phyloP scores from a whole-genome alignment of 2,888 invertebrate species.

The Andrena bucephala region DNA sequence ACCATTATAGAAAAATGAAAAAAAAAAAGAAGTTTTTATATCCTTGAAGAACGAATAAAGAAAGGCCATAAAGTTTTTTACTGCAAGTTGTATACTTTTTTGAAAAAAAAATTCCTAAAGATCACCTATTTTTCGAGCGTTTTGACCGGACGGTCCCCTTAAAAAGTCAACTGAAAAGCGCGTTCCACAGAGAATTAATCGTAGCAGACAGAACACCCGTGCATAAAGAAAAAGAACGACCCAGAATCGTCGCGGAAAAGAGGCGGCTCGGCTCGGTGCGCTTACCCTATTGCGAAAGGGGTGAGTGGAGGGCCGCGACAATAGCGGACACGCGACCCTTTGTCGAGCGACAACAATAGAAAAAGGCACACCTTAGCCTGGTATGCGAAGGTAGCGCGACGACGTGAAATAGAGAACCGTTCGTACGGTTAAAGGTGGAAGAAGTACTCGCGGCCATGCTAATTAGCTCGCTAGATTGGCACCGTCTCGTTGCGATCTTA shows the following conservation, averaged over 20 bases:
- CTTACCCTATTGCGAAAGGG: slow-evolving; percentile 42
- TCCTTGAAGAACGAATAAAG: too few relatives aligned
- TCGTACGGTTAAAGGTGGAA: slow-evolving; percentile 14
- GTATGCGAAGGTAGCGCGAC: slow-evolving; percentile 66
- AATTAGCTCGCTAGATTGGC: slow-evolving; percentile 55
- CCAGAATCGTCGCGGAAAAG: too few relatives aligned
- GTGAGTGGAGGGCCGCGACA: slow-evolving; percentile 2
- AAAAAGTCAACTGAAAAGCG: background rate
- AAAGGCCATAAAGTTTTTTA: too few relatives aligned
- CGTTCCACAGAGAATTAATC: background rate
- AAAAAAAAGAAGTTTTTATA: too few relatives aligned
- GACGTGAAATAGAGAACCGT: slow-evolving; percentile 36
- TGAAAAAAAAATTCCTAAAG: too few relatives aligned
- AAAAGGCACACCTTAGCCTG: slow-evolving; percentile 72
- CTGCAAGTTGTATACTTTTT: too few relatives aligned
- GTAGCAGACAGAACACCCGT: too few relatives aligned
- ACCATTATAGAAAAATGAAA: too few relatives aligned
- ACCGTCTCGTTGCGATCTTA: slow-evolving; percentile 58
- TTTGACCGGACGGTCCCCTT: too few relatives aligned
- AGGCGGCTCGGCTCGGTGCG: too few relatives aligned
- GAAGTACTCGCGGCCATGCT: slow-evolving; percentile 20
- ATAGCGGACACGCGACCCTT: slow-evolving; percentile 32
- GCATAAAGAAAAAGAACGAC: too few relatives aligned
- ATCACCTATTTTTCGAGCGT: too few relatives aligned
- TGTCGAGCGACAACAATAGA: slow-evolving; percentile 67